Percentiles rank a stretch among this genome's conserved stretches.
phyloP scores from a whole-genome alignment of 2,797 vertebrate genomes.

The Anolis apletophallus region DNA sequence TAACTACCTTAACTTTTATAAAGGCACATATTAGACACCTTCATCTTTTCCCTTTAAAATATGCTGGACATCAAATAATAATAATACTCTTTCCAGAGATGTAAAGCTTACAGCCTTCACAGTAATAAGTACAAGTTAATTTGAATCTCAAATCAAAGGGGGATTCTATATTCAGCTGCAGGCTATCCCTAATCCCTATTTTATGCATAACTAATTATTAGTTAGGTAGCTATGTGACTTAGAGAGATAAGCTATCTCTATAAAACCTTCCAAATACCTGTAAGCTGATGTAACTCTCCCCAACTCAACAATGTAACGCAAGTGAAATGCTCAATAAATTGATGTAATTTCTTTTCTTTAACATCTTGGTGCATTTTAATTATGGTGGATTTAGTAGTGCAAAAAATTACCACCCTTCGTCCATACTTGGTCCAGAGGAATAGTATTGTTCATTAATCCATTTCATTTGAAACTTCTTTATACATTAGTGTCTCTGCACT shows the following conservation, averaged over 20 bases:
- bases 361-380: background rate
- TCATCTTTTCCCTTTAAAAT: constrained; percentile 12
- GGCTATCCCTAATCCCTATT: constrained; percentile 28
- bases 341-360: constrained; percentile 13
- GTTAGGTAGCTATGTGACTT: constrained; percentile 32
- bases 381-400: background rate
- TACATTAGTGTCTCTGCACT: background rate
- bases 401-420: background rate
- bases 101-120: constrained; percentile 17
- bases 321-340: constrained; percentile 14
- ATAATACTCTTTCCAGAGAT: background rate
- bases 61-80: constrained; percentile 20
- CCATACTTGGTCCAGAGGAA: background rate
- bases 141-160: constrained; percentile 27
- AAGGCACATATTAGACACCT: constrained; percentile 31
- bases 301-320: constrained; percentile 8
- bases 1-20: constrained; percentile 4
- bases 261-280: constrained; percentile 15
- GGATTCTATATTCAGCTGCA: constrained; percentile 25
- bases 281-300: constrained; percentile 25
- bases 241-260: constrained; percentile 22
- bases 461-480: background rate
- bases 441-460: background rate
- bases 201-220: constrained; percentile 43
- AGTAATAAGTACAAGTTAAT: constrained; percentile 30